These are phyloP conservation scores for Agrotis ipsilon DNA, from an alignment of 2,888 invertebrate genomes.

Conservation along the genomic window DNA sequence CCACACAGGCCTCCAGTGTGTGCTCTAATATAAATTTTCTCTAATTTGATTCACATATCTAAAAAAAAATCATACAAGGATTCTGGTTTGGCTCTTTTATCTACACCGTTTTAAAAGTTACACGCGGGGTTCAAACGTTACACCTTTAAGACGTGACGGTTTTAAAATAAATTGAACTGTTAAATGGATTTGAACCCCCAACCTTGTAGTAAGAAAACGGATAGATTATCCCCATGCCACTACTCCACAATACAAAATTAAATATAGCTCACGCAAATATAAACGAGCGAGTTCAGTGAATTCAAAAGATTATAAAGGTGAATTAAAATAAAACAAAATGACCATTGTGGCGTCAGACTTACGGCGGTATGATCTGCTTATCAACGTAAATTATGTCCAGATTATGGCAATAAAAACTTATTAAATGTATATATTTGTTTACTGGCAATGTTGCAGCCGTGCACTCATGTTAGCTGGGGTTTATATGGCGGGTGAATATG, in stretches of 20 bases:
- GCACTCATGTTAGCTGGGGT: constrained; percentile 14
- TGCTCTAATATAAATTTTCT: too few species aligned
- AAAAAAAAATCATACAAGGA: too few species aligned
- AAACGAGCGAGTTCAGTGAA: constrained; percentile 48
- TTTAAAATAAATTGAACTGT: neutral
- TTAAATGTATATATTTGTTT: constrained; percentile 90
- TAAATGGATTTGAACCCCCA: neutral
- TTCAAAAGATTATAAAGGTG: constrained; percentile 66
- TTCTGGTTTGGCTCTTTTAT: too few species aligned
- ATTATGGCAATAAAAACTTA: constrained; percentile 89
- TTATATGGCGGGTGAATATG: constrained; percentile 45
- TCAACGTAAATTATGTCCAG: constrained; percentile 88
- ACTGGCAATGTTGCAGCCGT: constrained; percentile 72
- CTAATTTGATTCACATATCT: too few species aligned
- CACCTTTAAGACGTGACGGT: too few species aligned
- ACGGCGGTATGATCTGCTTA: constrained; percentile 85
- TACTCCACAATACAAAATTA: constrained; percentile 24
- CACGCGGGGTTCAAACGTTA: too few species aligned
- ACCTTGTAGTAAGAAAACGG: neutral
- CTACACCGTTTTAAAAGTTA: too few species aligned
- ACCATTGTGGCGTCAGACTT: constrained; percentile 73
- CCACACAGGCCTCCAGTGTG: neutral
- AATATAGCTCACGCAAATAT: constrained; percentile 50
- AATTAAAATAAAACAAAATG: constrained; percentile 74
- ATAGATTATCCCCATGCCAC: neutral